These are phyloP conservation scores for Tetranychus piercei DNA, from an alignment of 2,888 invertebrate species.

Conservation along the genomic window DNA sequence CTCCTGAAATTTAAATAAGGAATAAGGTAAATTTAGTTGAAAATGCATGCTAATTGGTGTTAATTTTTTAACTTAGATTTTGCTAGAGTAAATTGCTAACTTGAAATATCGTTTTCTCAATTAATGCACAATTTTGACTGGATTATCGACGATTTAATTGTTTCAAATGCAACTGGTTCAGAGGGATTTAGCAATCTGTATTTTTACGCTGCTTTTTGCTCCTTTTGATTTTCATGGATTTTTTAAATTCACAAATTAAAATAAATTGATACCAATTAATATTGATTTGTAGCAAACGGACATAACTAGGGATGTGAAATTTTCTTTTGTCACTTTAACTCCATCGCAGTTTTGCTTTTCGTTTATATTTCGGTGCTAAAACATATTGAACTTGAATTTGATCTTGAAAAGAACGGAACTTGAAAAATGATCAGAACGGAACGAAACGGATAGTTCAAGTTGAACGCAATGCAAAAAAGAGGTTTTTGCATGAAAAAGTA, in stretches of 20 bases:
- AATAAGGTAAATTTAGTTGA: too few relatives aligned
- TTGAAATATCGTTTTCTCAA: too few relatives aligned
- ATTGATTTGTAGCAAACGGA: not conserved
- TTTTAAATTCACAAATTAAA: not conserved
- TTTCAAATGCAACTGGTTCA: not conserved
- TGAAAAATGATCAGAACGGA: constrained; percentile 1
- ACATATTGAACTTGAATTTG: not conserved
- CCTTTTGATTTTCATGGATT: not conserved
- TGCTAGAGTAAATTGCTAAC: too few relatives aligned
- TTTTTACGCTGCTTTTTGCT: not conserved
- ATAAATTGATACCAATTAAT: not conserved
- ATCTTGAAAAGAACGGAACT: not conserved
- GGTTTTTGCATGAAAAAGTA: not conserved
- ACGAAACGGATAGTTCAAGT: constrained; percentile 1
- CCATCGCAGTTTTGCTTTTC: not conserved
- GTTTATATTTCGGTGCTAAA: not conserved
- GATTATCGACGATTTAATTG: too few relatives aligned
- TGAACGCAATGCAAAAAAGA: not conserved
- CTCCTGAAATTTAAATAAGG: too few relatives aligned
- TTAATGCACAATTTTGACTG: too few relatives aligned
- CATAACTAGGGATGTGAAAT: too few relatives aligned
- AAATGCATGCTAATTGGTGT: too few relatives aligned
- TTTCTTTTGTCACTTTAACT: not conserved
- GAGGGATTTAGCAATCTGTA: not conserved
- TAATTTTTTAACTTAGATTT: too few relatives aligned